These are phyloP conservation scores for Drosophila affinis DNA, from an alignment of 2,888 invertebrate genomes.

Conservation along the genomic window DNA sequence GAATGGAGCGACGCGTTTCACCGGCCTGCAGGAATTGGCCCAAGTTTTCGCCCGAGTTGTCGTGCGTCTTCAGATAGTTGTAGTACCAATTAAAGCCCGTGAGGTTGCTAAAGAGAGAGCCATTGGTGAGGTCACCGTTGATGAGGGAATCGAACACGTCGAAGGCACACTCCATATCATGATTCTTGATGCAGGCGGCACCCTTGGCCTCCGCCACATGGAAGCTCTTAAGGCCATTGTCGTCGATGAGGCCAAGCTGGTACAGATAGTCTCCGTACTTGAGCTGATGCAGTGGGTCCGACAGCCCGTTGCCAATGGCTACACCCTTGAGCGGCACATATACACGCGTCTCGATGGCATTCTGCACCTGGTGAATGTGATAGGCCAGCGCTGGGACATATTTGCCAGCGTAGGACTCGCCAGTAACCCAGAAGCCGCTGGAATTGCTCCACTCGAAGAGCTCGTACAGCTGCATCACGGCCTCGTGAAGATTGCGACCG, in stretches of 20 bases:
- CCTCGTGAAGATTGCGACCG: conserved; percentile 90
- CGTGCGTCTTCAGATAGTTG: conserved; percentile 85
- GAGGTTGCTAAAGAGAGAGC: conserved; percentile 87
- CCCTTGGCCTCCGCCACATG: conserved; percentile 85
- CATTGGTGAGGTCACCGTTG: conserved; percentile 85
- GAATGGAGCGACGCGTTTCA: conserved; percentile 89
- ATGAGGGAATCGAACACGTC: conserved; percentile 89
- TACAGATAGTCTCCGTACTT: conserved; percentile 92
- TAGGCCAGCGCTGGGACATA: conserved; percentile 89
- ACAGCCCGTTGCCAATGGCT: conserved; percentile 91
- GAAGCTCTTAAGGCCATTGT: conserved; percentile 86
- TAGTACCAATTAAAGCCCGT: conserved; percentile 82
- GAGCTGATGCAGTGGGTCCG: conserved; percentile 91
- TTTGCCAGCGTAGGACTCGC: conserved; percentile 94
- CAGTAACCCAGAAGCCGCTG: conserved; percentile 93
- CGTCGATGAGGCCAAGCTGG: conserved; percentile 88
- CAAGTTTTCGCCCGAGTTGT: conserved; percentile 85
- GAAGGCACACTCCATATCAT: conserved; percentile 89
- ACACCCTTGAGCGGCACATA: conserved; percentile 83
- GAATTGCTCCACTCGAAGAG: conserved; percentile 90
- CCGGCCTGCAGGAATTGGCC: conserved; percentile 81
- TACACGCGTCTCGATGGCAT: conserved; percentile 67
- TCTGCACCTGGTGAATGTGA: conserved; percentile 86
- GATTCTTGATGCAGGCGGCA: conserved; percentile 86
- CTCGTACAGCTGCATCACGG: conserved; percentile 91